These are phyloP conservation scores for Urophycis tenuis DNA, from an alignment of 2,797 vertebrate species.

Conservation along the genomic window DNA sequence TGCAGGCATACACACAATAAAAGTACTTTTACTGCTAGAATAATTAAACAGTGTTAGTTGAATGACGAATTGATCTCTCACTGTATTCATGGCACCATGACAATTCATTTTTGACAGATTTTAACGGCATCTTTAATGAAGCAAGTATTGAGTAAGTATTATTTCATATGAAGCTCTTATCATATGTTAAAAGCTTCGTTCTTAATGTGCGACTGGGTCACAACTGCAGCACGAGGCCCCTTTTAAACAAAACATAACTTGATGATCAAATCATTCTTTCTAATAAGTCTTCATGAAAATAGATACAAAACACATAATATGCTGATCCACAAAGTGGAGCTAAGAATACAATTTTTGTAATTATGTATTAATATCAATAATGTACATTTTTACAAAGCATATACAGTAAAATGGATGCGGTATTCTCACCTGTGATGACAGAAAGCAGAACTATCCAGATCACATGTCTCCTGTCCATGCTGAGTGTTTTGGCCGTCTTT, in stretches of 20 bases:
- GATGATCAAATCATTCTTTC: not conserved
- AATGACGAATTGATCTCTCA: not conserved
- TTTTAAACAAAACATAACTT: not conserved
- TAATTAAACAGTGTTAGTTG: not conserved
- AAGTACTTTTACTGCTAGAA: not conserved
- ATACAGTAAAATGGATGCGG: not conserved
- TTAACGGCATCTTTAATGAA: not conserved
- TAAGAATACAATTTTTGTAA: not conserved
- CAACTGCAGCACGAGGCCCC: not conserved
- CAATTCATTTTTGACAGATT: not conserved
- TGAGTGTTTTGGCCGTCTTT: conserved; percentile 17
- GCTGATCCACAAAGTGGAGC: not conserved
- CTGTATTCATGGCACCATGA: not conserved
- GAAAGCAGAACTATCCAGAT: conserved; percentile 42
- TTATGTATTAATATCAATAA: not conserved
- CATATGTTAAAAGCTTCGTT: not conserved
- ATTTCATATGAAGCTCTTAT: no score
- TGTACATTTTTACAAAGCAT: no score
- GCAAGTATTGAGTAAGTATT: no score
- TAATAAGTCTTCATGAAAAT: not conserved
- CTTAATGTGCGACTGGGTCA: not conserved
- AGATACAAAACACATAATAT: not conserved
- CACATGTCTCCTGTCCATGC: conserved; percentile 39
- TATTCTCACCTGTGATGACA: conserved; percentile 54
- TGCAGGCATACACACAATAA: not conserved